Evolutionary conservation across 2,888 invertebrate species (phyloP), one percentile per base, ranked within the genome.

Genomic region (Pilophorus perplexus): DNA sequence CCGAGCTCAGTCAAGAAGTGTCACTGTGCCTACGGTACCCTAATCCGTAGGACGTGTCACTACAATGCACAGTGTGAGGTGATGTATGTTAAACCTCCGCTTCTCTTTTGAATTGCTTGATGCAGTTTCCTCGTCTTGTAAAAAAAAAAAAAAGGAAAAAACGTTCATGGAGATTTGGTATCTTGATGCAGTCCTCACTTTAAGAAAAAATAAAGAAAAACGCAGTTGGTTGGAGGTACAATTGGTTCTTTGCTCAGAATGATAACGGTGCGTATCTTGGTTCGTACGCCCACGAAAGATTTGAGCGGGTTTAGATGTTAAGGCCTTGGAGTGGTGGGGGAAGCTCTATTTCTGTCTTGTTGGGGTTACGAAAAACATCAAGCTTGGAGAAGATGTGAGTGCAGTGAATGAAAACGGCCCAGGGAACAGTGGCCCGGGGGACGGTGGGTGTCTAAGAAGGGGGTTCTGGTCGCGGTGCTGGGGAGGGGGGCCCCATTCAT

Each of bases 341-440:
- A n/a, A 12, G 52, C 28, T 22, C 52, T 52, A 52, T 52, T 52
- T 52, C 16, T 28, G 48, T 40, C 46, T 16, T n/a, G n/a, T n/a
- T n/a, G 52, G 54, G 50, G 20, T 22, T 22, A 44, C 23, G 38
- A 55, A 55, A 46, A 66, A 57, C 38, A 12, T 33, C 12, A 54
- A n/a, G 23, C 18, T 18, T 33, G 52, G 28, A 52, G 8, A 27
- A 25, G 25, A 52, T 20, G 28, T 28, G 25, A 16, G 10, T 8
- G 25, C 18, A 52, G 27, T 52, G 52, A 52, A 52, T 52, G 28
- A 14, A 18, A 44, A 2, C 10, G 10, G 3, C 14, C n/a, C 44
- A 4, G n/a, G 20, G 6, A 20, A 22, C 28, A 28, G 28, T 14
- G 12, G n/a, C 16, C 10, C 12, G 20, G 20, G 23, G 16, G 52